These are phyloP conservation scores for Mormyrus hasselquistii DNA, from an alignment of 2,797 vertebrate species.

Conservation along the genomic window DNA sequence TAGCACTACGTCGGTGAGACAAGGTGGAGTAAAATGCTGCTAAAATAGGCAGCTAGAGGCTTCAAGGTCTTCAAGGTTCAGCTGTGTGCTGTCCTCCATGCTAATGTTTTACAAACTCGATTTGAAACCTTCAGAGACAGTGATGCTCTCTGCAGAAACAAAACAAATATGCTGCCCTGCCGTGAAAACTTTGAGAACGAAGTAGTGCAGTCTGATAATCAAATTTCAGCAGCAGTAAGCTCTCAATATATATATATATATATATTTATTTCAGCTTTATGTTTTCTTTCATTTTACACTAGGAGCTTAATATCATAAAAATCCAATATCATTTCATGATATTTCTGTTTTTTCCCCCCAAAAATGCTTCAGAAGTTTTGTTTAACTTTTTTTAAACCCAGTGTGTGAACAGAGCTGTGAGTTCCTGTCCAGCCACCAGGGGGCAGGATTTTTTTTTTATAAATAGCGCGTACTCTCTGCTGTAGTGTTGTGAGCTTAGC, in stretches of 20 bases:
- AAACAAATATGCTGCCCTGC: neutral
- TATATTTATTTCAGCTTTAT: neutral
- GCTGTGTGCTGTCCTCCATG: conserved; percentile 27
- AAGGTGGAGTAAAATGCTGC: conserved; percentile 15
- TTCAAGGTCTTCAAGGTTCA: conserved; percentile 32
- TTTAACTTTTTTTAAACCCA: neutral
- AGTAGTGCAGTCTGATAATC: neutral
- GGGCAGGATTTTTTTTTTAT: conserved; percentile 22
- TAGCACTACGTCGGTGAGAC: conserved; percentile 27
- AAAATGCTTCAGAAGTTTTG: neutral
- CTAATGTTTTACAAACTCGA: neutral
- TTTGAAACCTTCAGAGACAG: neutral
- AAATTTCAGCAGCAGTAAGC: neutral
- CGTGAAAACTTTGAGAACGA: neutral
- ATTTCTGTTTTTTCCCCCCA: neutral
- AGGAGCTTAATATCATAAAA: neutral
- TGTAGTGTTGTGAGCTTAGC: conserved; percentile 36
- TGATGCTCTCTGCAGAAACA: neutral
- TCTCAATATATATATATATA: neutral
- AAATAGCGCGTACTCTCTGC: neutral
- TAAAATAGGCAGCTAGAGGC: neutral
- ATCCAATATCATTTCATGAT: neutral
- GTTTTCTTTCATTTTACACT: neutral
- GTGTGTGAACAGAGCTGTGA: conserved; percentile 15
- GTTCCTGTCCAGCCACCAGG: conserved; percentile 34